These are phyloP conservation scores for Cinclus mexicanus DNA, from an alignment of 2,113 vertebrate species.

Conservation along the genomic window DNA sequence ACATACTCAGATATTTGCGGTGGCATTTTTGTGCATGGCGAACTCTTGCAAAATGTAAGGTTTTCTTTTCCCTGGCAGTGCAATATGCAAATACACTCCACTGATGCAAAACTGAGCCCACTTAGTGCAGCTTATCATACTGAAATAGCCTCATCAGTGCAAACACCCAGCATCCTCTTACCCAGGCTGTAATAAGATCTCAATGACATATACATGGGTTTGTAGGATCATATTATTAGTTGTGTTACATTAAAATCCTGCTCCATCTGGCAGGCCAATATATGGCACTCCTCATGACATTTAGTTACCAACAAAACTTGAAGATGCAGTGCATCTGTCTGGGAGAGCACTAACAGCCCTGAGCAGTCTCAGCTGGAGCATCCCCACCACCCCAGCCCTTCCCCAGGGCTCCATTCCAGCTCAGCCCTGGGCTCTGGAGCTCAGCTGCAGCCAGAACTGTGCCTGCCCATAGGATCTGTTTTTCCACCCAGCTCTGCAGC, in stretches of 20 bases:
- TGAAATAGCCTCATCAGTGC: slow-evolving; percentile 45
- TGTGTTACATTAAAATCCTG: not conserved
- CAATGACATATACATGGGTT: slow-evolving; percentile 5
- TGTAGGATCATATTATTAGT: slow-evolving; percentile 29
- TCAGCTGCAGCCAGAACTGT: not conserved
- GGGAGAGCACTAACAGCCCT: not conserved
- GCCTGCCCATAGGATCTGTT: not conserved
- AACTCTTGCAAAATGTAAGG: not conserved
- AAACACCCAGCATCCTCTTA: slow-evolving; percentile 45
- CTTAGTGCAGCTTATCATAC: slow-evolving; percentile 39
- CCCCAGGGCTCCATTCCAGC: not conserved
- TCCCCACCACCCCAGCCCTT: not conserved
- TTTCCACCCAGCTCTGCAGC: not conserved
- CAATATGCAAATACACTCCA: slow-evolving; percentile 27
- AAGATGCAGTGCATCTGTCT: not conserved
- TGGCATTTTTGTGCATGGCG: not conserved
- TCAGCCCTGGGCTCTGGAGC: not conserved
- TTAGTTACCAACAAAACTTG: not conserved
- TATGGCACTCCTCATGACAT: not conserved
- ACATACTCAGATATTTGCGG: not conserved
- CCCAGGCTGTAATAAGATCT: slow-evolving; percentile 13
- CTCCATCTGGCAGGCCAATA: not conserved
- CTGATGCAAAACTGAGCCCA: slow-evolving; percentile 42
- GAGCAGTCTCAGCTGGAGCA: not conserved
- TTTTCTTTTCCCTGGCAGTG: slow-evolving; percentile 10